phyloP scores from a whole-genome alignment of 1,140 invertebrate species.

The Agrilus planipennis region DNA sequence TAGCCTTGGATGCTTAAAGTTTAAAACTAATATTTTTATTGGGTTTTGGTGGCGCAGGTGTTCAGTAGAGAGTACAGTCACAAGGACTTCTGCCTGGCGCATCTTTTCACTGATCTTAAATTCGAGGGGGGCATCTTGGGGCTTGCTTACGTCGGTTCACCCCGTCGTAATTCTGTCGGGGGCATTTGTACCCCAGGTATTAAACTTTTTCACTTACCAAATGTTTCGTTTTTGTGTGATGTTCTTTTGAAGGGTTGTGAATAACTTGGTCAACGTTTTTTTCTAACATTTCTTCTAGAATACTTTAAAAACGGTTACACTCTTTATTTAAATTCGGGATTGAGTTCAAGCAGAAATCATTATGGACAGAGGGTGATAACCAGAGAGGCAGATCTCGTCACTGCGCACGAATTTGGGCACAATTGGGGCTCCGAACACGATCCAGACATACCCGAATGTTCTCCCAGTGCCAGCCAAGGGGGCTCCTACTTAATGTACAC shows the following conservation, averaged over 20 bases:
- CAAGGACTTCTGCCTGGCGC: slow-evolving; percentile 90
- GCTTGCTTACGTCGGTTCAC: slow-evolving; percentile 90
- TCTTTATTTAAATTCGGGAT: slow-evolving; percentile 82
- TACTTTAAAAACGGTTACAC: slow-evolving; percentile 94
- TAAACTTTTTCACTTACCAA: neutral
- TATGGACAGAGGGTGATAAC: slow-evolving; percentile 91
- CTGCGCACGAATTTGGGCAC: slow-evolving; percentile 93
- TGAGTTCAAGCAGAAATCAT: slow-evolving; percentile 87
- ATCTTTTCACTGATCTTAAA: slow-evolving; percentile 92
- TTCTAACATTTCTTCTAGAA: too few relatives aligned
- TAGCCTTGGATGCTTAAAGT: too few relatives aligned
- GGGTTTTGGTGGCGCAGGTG: slow-evolving; percentile 59
- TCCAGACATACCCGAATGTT: slow-evolving; percentile 86
- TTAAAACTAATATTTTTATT: too few relatives aligned
- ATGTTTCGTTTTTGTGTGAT: neutral
- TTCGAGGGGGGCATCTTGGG: slow-evolving; percentile 93
- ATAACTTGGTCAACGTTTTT: too few relatives aligned
- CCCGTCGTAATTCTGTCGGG: slow-evolving; percentile 79
- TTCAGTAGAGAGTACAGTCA: slow-evolving; percentile 87
- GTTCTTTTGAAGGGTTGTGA: too few relatives aligned
- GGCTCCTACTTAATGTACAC: slow-evolving; percentile 97
- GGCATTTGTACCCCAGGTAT: slow-evolving; percentile 92
- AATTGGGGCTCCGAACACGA: slow-evolving; percentile 99
- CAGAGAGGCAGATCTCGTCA: slow-evolving; percentile 88
- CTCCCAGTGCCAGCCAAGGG: slow-evolving; percentile 81